A percentile compares a stretch with the other conserved stretches of the same genome.
These are phyloP conservation scores for Tenthredo scrophulariae DNA, from an alignment of 2,888 invertebrate genomes.

Conservation along the genomic window DNA sequence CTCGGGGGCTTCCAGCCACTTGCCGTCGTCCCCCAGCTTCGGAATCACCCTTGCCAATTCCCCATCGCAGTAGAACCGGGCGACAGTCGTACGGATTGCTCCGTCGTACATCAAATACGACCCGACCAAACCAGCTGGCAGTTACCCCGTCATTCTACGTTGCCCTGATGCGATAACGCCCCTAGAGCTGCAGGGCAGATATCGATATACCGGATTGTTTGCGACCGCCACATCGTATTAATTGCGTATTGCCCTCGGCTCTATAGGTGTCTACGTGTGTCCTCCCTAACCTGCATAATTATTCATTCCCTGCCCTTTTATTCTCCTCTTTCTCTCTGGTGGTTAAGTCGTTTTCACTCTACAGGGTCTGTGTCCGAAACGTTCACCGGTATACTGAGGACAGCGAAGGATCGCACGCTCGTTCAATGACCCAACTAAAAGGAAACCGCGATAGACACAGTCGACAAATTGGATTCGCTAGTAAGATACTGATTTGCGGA, in stretches of 20 bases:
- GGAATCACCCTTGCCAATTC: constrained; percentile 45
- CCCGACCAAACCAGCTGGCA: constrained; percentile 33
- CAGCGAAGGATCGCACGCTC: neutral
- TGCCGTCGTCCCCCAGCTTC: constrained; percentile 13
- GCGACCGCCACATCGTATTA: constrained; percentile 18
- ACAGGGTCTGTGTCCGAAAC: neutral
- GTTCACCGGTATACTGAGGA: neutral
- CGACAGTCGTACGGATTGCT: constrained; percentile 38
- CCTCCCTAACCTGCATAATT: neutral
- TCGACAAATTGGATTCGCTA: neutral
- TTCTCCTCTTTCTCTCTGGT: neutral
- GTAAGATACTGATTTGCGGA: neutral
- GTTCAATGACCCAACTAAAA: constrained; percentile 10
- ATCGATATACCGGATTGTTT: constrained; percentile 41
- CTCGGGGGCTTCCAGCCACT: constrained; percentile 43
- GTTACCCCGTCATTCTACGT: constrained; percentile 29
- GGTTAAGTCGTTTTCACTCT: constrained; percentile 9
- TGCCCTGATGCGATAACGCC: constrained; percentile 29
- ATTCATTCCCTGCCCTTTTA: constrained; percentile 3
- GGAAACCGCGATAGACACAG: constrained; percentile 10
- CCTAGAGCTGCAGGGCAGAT: constrained; percentile 31
- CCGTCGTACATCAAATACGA: constrained; percentile 45
- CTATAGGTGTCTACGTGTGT: neutral
- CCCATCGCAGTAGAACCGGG: constrained; percentile 26
- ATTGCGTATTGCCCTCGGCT: constrained; percentile 32